Evolutionary conservation across 2,113 vertebrate genomes (phyloP), one percentile per base, ranked within the genome.

Genomic region (Helogale parvula): DNA sequence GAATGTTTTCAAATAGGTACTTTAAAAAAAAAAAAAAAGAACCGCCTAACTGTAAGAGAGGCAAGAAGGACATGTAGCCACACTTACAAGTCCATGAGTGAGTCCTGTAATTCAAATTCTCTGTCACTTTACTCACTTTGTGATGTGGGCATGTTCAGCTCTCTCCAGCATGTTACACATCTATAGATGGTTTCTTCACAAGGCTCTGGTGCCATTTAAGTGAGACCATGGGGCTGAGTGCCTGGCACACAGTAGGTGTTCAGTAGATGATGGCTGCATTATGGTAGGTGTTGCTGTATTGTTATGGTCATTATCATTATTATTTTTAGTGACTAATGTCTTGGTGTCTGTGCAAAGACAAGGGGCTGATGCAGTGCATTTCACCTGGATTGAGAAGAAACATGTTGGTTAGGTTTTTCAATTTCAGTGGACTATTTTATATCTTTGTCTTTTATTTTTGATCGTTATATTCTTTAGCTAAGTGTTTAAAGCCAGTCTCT

Each of bases 361-460:
- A 11, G 60, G 35, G 52, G 54, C 33, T 63, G 41, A 74, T 74
- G 25, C 21, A 38, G 27, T 65, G 57, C 54, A 41, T 90, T 93
- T 90, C 66, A 29, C 66, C 15, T 60, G 66, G 93, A 90, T 23
- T 4, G 27, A 90, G 65, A 90, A 76, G 47, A 72, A 82, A 68
- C 31, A 31, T 69, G 82, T 63, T 85, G 45, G 65, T 93, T 90
- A 69, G 57, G 2, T 33, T 82, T 23, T 87, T 93, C 33, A 35
- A 2, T 82, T 93, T 82, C 72, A 74, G 33, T 68, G 74, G 33
- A 69, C 50, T 66, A 4, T 68, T 69, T 65, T 35, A 2, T 76
- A 60, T 82, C 35, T 87, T 79, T 80, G 25, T n/a, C 86, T 90
- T 85, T 90, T 86, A 47, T 77, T 84, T 96, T 84, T 96, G 7